A percentile compares a stretch with the other conserved stretches of the same genome.
Conservation (phyloP, 2,797 vertebrate genomes). For the Numenius phaeopus region DNA sequence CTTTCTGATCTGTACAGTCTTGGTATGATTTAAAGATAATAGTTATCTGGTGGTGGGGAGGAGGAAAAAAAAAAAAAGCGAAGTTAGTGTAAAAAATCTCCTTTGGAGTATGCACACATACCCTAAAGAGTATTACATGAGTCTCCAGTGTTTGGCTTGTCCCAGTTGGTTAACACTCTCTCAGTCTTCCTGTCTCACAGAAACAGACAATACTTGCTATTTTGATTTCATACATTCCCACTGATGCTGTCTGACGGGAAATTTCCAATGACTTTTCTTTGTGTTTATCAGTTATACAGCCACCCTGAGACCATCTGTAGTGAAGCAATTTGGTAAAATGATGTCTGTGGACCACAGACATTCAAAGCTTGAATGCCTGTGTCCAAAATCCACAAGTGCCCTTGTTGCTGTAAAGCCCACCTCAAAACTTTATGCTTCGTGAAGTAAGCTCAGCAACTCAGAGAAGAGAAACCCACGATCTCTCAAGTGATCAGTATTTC, state of each 20-base stretch:
- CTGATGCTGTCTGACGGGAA: conserved; percentile 49
- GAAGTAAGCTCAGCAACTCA: background rate
- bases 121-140: background rate
- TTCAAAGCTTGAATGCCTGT: background rate
- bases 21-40: conserved; percentile 96
- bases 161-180: background rate
- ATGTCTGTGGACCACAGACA: conserved; percentile 25
- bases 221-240: conserved; percentile 56
- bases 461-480: background rate
- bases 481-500: background rate
- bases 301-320: conserved; percentile 52
- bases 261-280: conserved; percentile 63
- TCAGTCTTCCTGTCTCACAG: conserved; percentile 7
- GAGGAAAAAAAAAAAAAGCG: background rate
- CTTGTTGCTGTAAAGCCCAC: background rate
- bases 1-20: conserved; percentile 94
- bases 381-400: background rate
- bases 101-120: background rate
- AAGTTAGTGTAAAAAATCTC: background rate
- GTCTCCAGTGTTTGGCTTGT: background rate
- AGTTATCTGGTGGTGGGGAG: conserved; percentile 83
- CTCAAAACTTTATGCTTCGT: background rate
- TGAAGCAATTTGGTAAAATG: conserved; percentile 34
- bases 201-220: background rate
- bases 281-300: conserved; percentile 45